Evolutionary conservation across 2,888 invertebrate genomes (phyloP).

Genomic region (Chouioia cunea): DNA sequence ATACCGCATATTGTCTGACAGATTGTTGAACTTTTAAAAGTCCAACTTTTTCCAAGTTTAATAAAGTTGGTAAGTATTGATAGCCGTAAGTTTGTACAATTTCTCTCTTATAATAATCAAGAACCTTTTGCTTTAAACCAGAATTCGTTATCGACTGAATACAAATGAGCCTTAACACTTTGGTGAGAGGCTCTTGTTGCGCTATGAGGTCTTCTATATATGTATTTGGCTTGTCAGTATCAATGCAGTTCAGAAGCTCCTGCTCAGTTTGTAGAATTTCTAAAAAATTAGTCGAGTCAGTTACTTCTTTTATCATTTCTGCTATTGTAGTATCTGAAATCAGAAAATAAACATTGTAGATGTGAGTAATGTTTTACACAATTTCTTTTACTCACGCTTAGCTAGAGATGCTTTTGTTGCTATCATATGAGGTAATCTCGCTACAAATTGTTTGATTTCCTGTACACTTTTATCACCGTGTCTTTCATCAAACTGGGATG

Average conservation of each 20-base stretch:
- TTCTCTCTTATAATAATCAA: conserved; percentile 80
- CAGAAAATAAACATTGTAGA: neutral
- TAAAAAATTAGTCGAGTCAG: conserved; percentile 81
- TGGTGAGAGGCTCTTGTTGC: conserved; percentile 83
- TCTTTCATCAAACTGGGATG: conserved; percentile 86
- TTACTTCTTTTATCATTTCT: conserved; percentile 90
- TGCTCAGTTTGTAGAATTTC: conserved; percentile 88
- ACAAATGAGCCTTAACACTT: conserved; percentile 90
- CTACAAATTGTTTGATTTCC: conserved; percentile 94
- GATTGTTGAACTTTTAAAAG: conserved; percentile 83
- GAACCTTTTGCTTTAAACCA: conserved; percentile 90
- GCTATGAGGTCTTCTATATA: conserved; percentile 95
- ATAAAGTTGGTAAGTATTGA: conserved; percentile 83
- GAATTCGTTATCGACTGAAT: conserved; percentile 93
- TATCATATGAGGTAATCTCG: conserved; percentile 87
- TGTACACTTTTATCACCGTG: conserved; percentile 91
- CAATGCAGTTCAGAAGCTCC: conserved; percentile 91
- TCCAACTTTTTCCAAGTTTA: conserved; percentile 89
- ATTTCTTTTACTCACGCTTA: conserved; percentile 67
- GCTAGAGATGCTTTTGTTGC: conserved; percentile 89
- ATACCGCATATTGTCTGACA: conserved; percentile 79
- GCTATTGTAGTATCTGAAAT: conserved; percentile 88
- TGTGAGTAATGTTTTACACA: neutral
- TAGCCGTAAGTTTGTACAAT: conserved; percentile 89
- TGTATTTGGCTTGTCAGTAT: conserved; percentile 88